Conservation (phyloP, 1,140 invertebrate genomes). For the Bombus polaris region DNA sequence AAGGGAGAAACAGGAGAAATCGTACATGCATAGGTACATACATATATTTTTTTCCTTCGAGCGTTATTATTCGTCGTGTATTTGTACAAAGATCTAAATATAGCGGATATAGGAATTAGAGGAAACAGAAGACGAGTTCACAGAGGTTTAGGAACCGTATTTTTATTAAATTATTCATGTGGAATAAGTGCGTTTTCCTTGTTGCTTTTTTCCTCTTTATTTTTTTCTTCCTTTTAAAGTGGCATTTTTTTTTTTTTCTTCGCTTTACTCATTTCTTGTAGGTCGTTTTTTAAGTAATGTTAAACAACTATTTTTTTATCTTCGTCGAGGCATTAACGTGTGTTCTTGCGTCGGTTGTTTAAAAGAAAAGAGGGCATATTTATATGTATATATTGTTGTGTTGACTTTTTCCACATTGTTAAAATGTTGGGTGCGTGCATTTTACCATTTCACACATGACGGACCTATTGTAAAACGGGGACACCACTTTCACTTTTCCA, state of each 20-base stretch:
- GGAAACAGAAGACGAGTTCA: neutral
- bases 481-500: constrained; percentile 2
- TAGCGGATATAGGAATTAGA: no score
- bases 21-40: constrained; percentile 2
- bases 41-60: constrained; percentile 6
- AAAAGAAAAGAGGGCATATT: neutral
- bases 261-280: constrained; percentile 42
- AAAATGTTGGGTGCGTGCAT: neutral
- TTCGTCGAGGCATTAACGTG: constrained; percentile 35
- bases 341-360: constrained; percentile 15
- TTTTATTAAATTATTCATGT: neutral
- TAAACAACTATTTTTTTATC: neutral
- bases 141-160: neutral
- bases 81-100: constrained; percentile 35
- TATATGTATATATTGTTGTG: neutral
- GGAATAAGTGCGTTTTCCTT: neutral
- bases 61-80: constrained; percentile 6
- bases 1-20: neutral
- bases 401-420: neutral
- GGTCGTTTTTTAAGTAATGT: constrained; percentile 13
- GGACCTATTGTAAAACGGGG: neutral
- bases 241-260: constrained; percentile 1
- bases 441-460: constrained; percentile 21
- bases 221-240: constrained; percentile 24
- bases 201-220: constrained; percentile 24